Conservation (phyloP, 2,888 invertebrate species). For the Scaptomyza cyrtandrae region DNA sequence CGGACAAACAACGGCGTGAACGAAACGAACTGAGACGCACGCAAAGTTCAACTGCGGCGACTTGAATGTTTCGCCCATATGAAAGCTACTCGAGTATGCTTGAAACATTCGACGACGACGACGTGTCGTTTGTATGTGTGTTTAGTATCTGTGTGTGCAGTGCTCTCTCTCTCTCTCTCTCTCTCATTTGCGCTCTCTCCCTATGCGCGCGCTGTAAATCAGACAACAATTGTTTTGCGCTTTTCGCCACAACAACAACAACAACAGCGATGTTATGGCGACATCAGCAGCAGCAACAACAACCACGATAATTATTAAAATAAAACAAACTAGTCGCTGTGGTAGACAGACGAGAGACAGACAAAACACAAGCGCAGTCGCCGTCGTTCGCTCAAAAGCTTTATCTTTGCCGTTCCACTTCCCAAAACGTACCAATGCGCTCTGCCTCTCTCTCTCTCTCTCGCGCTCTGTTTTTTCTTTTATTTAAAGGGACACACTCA, state of each 20-base stretch:
- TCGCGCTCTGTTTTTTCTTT: neutral
- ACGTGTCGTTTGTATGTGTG: conserved; percentile 10
- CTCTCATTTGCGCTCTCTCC: neutral
- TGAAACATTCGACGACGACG: conserved; percentile 27
- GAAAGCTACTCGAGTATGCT: conserved; percentile 55
- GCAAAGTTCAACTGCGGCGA: conserved; percentile 69
- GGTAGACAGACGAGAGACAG: conserved; percentile 58
- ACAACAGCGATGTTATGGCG: conserved; percentile 9
- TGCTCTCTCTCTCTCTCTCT: conserved; percentile 6
- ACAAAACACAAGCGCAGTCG: conserved; percentile 59
- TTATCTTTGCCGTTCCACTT: conserved; percentile 42
- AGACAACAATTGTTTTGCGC: conserved; percentile 71
- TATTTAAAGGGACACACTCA: conserved; percentile 2
- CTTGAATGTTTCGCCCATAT: conserved; percentile 51
- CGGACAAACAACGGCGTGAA: conserved; percentile 52
- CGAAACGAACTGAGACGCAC: conserved; percentile 71
- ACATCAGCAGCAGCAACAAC: conserved; percentile 33
- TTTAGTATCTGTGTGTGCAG: conserved; percentile 19
- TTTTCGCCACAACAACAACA: conserved; percentile 56
- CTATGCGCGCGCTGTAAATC: conserved; percentile 59
- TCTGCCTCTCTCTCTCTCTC: conserved; percentile 1
- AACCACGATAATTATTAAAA: conserved; percentile 64
- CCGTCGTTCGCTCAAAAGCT: conserved; percentile 46
- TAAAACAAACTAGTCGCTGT: conserved; percentile 52
- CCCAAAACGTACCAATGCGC: conserved; percentile 40